A percentile compares a stretch with the other conserved stretches of the same genome.
These are phyloP conservation scores for Hydra vulgaris DNA, from an alignment of 30 jellyfish, hydroid and myxozoan species.

Conservation along the genomic window DNA sequence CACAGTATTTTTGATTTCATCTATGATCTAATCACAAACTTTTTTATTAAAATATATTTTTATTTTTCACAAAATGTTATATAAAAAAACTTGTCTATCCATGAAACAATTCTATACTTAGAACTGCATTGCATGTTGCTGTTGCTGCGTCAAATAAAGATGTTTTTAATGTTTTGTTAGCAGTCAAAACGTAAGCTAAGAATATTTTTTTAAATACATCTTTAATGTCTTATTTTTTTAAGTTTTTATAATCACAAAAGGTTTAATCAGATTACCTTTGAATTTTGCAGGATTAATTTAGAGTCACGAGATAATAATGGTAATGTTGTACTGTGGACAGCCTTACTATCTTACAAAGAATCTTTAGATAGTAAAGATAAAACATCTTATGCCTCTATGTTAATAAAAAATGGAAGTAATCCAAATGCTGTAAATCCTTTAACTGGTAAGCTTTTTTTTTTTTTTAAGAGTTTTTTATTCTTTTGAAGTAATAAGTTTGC, in stretches of 20 bases:
- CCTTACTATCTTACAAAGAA: conserved; percentile 55
- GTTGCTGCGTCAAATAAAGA: conserved; percentile 41
- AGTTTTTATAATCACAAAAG: no score
- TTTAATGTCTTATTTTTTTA: not conserved
- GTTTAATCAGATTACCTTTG: no score
- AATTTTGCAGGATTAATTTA: conserved; percentile 10
- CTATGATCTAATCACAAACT: no score
- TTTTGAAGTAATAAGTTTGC: not conserved
- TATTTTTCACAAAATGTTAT: no score
- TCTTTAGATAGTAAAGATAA: conserved; percentile 36
- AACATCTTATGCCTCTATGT: conserved; percentile 58
- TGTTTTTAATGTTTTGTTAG: conserved; percentile 59
- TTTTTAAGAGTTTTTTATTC: not conserved
- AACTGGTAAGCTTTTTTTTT: conserved; percentile 37
- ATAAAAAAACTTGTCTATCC: no score
- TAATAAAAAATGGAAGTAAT: conserved; percentile 80
- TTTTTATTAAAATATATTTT: no score
- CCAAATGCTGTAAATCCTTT: conserved; percentile 85
- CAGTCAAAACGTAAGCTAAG: conserved; percentile 51
- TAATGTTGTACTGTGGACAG: conserved; percentile 83
- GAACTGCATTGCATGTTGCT: conserved; percentile 76
- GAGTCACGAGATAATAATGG: conserved; percentile 83
- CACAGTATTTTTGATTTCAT: no score
- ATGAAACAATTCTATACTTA: not conserved
- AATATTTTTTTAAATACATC: no score